phyloP scores from a whole-genome alignment of 2,113 vertebrate genomes.

The Litocranius walleri region DNA sequence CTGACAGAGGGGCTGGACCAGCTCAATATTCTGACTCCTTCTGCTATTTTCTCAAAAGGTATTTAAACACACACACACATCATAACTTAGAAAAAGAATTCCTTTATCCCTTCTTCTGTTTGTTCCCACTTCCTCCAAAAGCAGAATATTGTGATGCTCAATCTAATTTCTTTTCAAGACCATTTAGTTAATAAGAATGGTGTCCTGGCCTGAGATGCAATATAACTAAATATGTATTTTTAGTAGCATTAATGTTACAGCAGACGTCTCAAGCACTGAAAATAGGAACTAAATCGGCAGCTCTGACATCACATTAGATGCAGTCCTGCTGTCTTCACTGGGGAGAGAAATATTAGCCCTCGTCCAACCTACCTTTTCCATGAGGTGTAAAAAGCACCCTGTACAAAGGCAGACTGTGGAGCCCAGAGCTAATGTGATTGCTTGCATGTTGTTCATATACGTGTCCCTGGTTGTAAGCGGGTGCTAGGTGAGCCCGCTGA shows the following conservation, averaged over 20 bases:
- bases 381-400: constrained; percentile 44
- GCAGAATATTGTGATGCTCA: neutral
- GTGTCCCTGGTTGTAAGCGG: constrained; percentile 23
- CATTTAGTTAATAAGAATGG: constrained; percentile 37
- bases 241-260: neutral
- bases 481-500: neutral
- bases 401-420: constrained; percentile 50
- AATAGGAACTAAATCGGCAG: constrained; percentile 26
- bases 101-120: neutral
- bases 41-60: neutral
- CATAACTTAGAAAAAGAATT: neutral
- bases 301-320: constrained; percentile 31
- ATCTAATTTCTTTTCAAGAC: constrained; percentile 23
- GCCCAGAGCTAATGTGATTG: constrained; percentile 4
- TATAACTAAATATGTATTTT: neutral
- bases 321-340: neutral
- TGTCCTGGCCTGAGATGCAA: neutral
- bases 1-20: neutral
- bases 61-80: neutral
- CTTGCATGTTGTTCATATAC: constrained; percentile 20
- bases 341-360: constrained; percentile 61
- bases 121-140: neutral
- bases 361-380: constrained; percentile 44
- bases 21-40: neutral
- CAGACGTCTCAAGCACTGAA: constrained; percentile 8